phyloP scores from a whole-genome alignment of 2,888 invertebrate species.

The Boloria euphrosyne region DNA sequence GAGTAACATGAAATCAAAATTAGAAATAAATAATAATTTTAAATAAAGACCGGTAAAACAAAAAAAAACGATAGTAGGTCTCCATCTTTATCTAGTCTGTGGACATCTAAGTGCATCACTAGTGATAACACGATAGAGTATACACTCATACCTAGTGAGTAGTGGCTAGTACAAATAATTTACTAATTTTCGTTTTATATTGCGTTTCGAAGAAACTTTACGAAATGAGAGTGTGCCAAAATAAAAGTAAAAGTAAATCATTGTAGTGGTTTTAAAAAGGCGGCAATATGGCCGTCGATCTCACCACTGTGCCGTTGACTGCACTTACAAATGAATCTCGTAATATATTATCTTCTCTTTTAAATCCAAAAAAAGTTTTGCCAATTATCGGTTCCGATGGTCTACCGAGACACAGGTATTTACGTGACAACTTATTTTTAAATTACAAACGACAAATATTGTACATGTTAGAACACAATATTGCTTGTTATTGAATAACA shows the following conservation, averaged over 20 bases:
- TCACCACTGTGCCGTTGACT: constrained; percentile 64
- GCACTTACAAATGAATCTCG: constrained; percentile 71
- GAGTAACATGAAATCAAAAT: no score
- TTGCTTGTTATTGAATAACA: constrained; percentile 6
- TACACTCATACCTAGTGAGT: no score
- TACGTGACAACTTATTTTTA: constrained; percentile 4
- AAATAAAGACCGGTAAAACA: no score
- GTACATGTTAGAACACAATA: not conserved
- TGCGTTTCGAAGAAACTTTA: constrained; percentile 19
- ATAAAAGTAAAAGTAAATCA: constrained; percentile 16
- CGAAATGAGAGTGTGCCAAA: constrained; percentile 33
- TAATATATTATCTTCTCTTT: constrained; percentile 79
- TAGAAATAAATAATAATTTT: no score
- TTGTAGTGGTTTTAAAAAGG: constrained; percentile 11
- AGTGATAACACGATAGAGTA: constrained; percentile 16
- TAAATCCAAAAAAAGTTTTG: constrained; percentile 86
- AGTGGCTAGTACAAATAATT: constrained; percentile 21
- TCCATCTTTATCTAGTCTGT: no score
- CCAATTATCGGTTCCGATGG: constrained; percentile 77
- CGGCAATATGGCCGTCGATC: constrained; percentile 46
- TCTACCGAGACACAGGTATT: constrained; percentile 76
- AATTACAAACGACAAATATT: not conserved
- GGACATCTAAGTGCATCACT: constrained; percentile 5
- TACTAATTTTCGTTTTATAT: constrained; percentile 17
- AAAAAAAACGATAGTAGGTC: no score